Evolutionary conservation across 2,797 vertebrate genomes (phyloP).

Genomic region (Saxicola maurus): DNA sequence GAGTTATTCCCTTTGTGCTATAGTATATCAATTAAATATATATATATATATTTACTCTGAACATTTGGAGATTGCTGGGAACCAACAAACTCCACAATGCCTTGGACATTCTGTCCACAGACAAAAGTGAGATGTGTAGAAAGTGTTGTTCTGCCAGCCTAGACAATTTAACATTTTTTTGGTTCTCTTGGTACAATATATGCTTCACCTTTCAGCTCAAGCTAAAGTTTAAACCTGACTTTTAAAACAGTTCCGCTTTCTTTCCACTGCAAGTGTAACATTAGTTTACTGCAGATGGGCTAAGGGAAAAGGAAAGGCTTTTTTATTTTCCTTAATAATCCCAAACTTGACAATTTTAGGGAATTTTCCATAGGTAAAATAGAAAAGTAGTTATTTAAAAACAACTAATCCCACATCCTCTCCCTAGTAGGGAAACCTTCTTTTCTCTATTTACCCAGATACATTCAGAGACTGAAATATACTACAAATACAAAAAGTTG

Average conservation of each 20-base stretch:
- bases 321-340: background rate
- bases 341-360: background rate
- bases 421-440: background rate
- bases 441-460: background rate
- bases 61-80: background rate
- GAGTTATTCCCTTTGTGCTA: background rate
- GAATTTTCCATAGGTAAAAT: background rate
- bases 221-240: background rate
- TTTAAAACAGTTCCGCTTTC: background rate
- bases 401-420: background rate
- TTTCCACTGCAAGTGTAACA: background rate
- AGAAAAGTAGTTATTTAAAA: background rate
- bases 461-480: background rate
- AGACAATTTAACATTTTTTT: background rate
- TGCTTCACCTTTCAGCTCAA: background rate
- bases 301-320: background rate
- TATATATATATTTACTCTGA: background rate
- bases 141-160: background rate
- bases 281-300: background rate
- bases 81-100: background rate
- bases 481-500: conserved; percentile 32
- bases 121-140: background rate
- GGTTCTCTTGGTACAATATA: background rate
- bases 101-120: background rate
- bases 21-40: background rate